Evolutionary conservation across 2,113 vertebrate genomes (phyloP), one percentile per base, ranked within the genome.

Genomic region (Hippocampus guttulatus): DNA sequence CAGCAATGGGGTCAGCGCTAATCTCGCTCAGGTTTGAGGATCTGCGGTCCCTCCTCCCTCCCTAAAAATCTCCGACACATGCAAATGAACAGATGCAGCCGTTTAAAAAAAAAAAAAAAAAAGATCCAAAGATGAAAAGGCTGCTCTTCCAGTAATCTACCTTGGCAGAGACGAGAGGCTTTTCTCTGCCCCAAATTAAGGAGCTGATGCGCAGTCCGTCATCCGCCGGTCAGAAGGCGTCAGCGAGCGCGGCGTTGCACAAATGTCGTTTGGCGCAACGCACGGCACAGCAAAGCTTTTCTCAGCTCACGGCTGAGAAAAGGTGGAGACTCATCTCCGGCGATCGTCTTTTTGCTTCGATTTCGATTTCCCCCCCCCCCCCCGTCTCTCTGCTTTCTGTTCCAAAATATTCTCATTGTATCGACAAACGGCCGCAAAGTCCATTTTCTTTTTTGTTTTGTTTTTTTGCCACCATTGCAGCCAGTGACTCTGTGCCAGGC

Each of bases 41-140:
- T 79, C 77, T 79, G 45, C 73, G 84, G 88, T 90, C 86, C 79
- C 77, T 87, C 89, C 83, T 84, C 81, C 88, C 74, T 55, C 76
- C 80, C 86, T 85, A 86, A 86, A 89, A 89, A 89, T 90, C 78
- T 87, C 84, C 87, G 90, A 90, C 85, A 89, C 89, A 92, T 93
- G 90, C 90, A 91, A 93, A 93, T 92, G 85, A 90, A 86, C 73
- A 80, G 61, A 89, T 78, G 80, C 86, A 83, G 84, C 83, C 75
- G 84, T 78, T 45, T 21, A 51, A 80, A 85, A 82, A 86, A 84
- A 90, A 84, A 51, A 51, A 80, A 85, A 82, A 86, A 84, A 90
- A 84, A 90, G 90, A 92, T 92, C 85, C 89, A 85, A 91, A 92
- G 89, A 92, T 91, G 88, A 78, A 81, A 90, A 85, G 79, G 83